phyloP scores from a whole-genome alignment of 2,888 invertebrate species.

The Phlogophora meticulosa region DNA sequence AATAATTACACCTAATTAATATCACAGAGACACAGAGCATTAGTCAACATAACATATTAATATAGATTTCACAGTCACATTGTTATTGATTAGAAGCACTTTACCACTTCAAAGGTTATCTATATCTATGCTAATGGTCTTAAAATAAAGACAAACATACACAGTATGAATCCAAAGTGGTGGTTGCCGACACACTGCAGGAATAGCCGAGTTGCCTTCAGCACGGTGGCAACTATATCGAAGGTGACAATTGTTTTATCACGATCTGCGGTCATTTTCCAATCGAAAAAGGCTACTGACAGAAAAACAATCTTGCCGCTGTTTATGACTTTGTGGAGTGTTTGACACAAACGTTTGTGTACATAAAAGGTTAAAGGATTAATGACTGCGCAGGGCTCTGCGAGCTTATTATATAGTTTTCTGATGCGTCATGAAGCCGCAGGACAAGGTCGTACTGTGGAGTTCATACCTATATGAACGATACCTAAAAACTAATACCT shows the following conservation, averaged over 20 bases:
- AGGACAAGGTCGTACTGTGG: conserved; percentile 36
- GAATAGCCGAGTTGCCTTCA: conserved; percentile 45
- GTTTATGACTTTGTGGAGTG: conserved; percentile 41
- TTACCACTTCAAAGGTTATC: conserved; percentile 30
- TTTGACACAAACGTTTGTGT: conserved; percentile 39
- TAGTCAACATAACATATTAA: conserved; percentile 1
- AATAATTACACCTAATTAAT: conserved; percentile 33
- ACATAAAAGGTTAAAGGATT: conserved; percentile 47
- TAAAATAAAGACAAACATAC: conserved; percentile 55
- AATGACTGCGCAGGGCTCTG: conserved; percentile 40
- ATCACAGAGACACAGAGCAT: conserved; percentile 42
- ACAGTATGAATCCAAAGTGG: conserved; percentile 40
- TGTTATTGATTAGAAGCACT: conserved; percentile 51
- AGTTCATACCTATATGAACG: conserved; percentile 19
- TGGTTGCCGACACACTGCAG: conserved; percentile 51
- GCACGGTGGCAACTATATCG: conserved; percentile 45
- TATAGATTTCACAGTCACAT: conserved; percentile 68
- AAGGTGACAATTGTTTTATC: conserved; percentile 82
- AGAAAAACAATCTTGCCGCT: conserved; percentile 41
- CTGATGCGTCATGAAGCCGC: conserved; percentile 48
- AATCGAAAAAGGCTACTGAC: conserved; percentile 57
- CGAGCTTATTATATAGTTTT: conserved; percentile 50
- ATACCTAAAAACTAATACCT: conserved; percentile 19
- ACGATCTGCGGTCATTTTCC: conserved; percentile 82
- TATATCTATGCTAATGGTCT: conserved; percentile 31